Evolutionary conservation across 2,113 vertebrate genomes (phyloP), one percentile per base, ranked within the genome.

Genomic region (Lagenorhynchus albirostris): DNA sequence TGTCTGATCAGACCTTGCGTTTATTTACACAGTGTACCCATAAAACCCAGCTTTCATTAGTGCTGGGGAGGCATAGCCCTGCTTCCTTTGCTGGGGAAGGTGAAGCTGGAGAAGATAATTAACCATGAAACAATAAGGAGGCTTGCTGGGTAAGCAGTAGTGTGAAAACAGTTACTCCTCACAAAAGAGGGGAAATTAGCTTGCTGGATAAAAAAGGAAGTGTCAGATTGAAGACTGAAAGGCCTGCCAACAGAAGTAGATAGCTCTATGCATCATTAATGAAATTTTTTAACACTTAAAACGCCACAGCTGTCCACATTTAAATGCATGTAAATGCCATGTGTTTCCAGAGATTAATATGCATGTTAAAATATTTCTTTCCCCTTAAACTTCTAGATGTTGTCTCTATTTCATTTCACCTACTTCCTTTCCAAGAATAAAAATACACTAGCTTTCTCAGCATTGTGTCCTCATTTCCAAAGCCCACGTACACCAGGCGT

Each of bases 161-260:
- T 99, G 99, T 98, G 98, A 99, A 99, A 99, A 99, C 99, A 99
- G 99, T 99, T 99, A 98, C 98, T 98, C 97, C 96, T 99, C 98
- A 99, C 99, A 99, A 99, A 99, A 98, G 98, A 99, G 97, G 98
- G 98, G 98, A 99, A 99, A 99, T 99, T 99, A 99, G 99, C 98
- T 98, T 98, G 98, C 98, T 99, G 98, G 98, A 97, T 98, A 98
- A 98, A 98, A 99, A 98, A 98, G 98, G 98, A 99, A 99, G 98
- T 98, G 98, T 99, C 99, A 99, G 98, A 97, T 97, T 98, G 97
- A 98, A 98, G 99, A 98, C 98, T 98, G 98, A 98, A 99, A 98
- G 97, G 98, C 98, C 98, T 98, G 98, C 98, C 98, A 98, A 97
- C 93, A 77, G 97, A 98, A 98, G 97, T 98, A 98, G 98, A 98